phyloP scores from a whole-genome alignment of 2,797 vertebrate species.

The Coranthus polyacanthus region DNA sequence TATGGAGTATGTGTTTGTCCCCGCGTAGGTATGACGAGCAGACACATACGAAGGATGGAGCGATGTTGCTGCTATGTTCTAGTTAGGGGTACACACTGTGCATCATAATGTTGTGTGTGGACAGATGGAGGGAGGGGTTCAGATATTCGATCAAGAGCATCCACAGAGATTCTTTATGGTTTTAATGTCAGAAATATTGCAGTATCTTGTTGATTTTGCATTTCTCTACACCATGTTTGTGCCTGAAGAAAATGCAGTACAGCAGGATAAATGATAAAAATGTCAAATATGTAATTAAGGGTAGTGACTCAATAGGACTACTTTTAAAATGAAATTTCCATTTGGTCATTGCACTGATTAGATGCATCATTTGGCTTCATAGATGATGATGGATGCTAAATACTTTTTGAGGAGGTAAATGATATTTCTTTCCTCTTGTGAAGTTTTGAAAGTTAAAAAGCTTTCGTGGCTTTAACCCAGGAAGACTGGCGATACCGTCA shows the following conservation, averaged over 20 bases:
- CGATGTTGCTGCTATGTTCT: slow-evolving; percentile 61
- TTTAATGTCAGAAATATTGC: slow-evolving; percentile 37
- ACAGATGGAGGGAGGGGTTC: slow-evolving; percentile 79
- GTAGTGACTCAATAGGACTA: slow-evolving; percentile 30
- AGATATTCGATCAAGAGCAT: slow-evolving; percentile 68
- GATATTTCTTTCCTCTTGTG: slow-evolving; percentile 58
- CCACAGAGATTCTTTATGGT: no score
- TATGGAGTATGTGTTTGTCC: slow-evolving; percentile 19
- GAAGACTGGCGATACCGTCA: slow-evolving; percentile 55
- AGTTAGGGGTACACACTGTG: no score
- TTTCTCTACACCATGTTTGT: slow-evolving; percentile 13
- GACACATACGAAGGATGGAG: slow-evolving; percentile 44
- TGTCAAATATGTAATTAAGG: slow-evolving; percentile 35
- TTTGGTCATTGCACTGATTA: slow-evolving; percentile 47
- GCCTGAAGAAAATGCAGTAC: slow-evolving; percentile 9
- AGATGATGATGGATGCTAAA: slow-evolving; percentile 66
- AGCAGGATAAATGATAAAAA: slow-evolving; percentile 39
- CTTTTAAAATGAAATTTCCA: slow-evolving; percentile 19
- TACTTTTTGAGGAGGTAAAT: slow-evolving; percentile 56
- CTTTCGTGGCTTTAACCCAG: slow-evolving; percentile 79
- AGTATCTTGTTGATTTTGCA: slow-evolving; percentile 29
- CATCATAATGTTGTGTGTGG: slow-evolving; percentile 50
- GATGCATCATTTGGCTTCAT: slow-evolving; percentile 66
- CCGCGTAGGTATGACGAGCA: slow-evolving; percentile 28
- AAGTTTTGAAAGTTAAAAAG: slow-evolving; percentile 76